Evolutionary conservation across 2,797 vertebrate genomes (phyloP), one percentile per base, ranked within the genome.

Genomic region (Sylvilagus floridanus): DNA sequence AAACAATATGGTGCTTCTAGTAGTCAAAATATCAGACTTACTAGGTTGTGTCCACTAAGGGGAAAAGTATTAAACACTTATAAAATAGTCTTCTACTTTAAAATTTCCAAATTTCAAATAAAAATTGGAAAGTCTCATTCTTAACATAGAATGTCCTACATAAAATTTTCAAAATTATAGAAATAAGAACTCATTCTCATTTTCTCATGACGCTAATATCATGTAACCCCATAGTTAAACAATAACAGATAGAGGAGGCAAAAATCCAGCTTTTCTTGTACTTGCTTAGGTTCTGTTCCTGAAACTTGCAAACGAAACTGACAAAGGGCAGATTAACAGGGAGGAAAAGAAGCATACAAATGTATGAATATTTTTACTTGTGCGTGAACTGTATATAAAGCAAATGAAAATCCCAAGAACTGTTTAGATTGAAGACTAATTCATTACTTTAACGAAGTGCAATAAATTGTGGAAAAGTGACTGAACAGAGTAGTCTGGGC

Each of bases 91-190:
- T 2, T 75, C 66, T 71, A 19, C 12, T 54, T 60, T 87, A 63
- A 90, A 60, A 22, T 84, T 92, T 83, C 14, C 37, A 81, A 84
- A 65, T 79, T 35, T 50, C 47, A 79, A 52, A 35, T 88, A 63
- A 62, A 91, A 52, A 47, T 47, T 47, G 42, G 1, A 47, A 47
- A 47, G 42, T 47, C 42, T 86, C 17, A 47, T 26, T 19, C 0
- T 32, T 91, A 91, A 84, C 4, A 42, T 32, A 12, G 50, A 66
- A 8, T 35, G 50, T 62, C 32, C 0, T 54, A 62, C 50, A 7
- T 30, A 84, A 19, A 37, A 14, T 60, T 89, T 93, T 84, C 50
- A 72, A 26, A 60, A 62, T 76, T 84, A 66, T 13, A 35, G 8
- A 87, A 69, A 82, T 65, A 5, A 42, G 17, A 81, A 63, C 6